Base-by-base conservation (phyloP, 2,888 invertebrate species). In the Noctua fimbriata region DNA sequence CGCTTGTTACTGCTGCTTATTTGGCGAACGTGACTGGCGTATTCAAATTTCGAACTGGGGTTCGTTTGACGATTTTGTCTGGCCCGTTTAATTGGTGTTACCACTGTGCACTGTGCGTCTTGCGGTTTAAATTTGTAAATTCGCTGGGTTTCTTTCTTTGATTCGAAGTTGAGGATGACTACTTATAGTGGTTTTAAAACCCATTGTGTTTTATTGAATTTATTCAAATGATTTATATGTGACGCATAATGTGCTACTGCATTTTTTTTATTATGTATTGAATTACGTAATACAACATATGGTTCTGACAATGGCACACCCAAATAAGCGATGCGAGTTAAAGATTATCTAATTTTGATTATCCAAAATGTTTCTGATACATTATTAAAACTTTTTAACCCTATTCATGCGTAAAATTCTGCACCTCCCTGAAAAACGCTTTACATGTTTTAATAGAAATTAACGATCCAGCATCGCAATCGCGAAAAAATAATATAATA, bases 1-100 rank as follows among this genome's bases (percentile, higher is more conserved):
- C 95, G 95, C 96, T 96, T 95, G 96, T 97, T 96, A 96, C 94
- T 93, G 92, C 94, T 95, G 95, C 94, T 96, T 97, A 97, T 97
- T 96, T 96, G 94, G 91, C 81, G 95, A 93, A 96, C 97, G 97
- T 97, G 97, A 96, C 95, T 95, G 90, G 96, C 91, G 90, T 95
- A 96, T 96, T 96, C 94, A 96, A 96, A 96, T 95, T 83, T 88
- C 87, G 90, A 89, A 84, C 87, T 87, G 92, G 95, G 96, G 95
- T 94, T 94, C 94, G 93, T 94, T 95, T 94, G 95, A 94, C 92
- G 92, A 94, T 94, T 95, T 94, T 93, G 95, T 93, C 94, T 93
- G 92, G 90, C 86, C 87, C 88, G 93, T 93, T 94, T 95, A 95
- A 95, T 95, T 95, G 94, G 89, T 90, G 91, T 87, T 88, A 91